phyloP scores from a whole-genome alignment of 1,140 invertebrate genomes.

The Pseudomyrmex dendroicus region DNA sequence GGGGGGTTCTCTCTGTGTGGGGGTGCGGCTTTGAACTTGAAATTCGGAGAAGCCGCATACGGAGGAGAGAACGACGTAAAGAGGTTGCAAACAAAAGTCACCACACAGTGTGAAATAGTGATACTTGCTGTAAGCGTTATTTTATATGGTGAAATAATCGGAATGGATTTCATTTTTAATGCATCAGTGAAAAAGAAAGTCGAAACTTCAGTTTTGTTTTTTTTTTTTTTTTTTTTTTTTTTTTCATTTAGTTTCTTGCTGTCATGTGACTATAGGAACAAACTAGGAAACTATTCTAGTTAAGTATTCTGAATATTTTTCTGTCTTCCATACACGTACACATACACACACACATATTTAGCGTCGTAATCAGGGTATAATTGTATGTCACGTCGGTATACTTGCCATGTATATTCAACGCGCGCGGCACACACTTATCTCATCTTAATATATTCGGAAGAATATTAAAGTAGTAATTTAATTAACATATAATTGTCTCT shows the following conservation, averaged over 20 bases:
- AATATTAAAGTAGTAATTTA: background rate
- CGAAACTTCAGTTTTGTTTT: background rate
- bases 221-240: background rate
- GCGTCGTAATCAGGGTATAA: background rate
- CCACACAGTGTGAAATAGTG: conserved; percentile 35
- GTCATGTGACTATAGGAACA: background rate
- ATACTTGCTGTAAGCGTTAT: conserved; percentile 10
- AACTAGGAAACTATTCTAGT: background rate
- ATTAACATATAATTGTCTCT: background rate
- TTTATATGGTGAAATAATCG: conserved; percentile 7
- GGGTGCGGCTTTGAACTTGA: conserved; percentile 47
- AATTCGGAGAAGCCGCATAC: background rate
- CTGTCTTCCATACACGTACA: background rate
- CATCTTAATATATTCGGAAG: background rate
- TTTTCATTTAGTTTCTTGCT: background rate
- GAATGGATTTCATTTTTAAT: background rate
- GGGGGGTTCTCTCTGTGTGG: background rate
- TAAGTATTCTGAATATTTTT: conserved; percentile 6
- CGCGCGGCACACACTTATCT: too few relatives aligned
- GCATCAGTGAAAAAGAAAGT: conserved; percentile 13
- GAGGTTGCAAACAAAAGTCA: background rate
- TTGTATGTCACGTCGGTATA: background rate
- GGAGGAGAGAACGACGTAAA: background rate
- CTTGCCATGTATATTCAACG: too few relatives aligned
- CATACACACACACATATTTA: too few relatives aligned